Evolutionary conservation across 2,888 invertebrate genomes (phyloP).

Genomic region (Mellilla xanthometata): DNA sequence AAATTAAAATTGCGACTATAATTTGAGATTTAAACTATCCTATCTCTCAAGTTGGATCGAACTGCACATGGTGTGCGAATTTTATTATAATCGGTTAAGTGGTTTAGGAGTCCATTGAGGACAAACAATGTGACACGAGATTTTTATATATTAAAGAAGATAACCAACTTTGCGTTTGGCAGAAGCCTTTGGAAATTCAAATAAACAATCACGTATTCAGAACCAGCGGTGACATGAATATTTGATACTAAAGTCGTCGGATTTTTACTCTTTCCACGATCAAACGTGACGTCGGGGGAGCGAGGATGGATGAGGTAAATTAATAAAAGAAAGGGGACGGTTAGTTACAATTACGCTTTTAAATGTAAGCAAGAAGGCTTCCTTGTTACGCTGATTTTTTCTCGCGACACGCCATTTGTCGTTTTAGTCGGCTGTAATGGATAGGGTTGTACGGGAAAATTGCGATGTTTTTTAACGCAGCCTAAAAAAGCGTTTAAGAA

Average conservation of each 20-base stretch:
- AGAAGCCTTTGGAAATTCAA: slow-evolving; percentile 23
- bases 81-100: too few species aligned
- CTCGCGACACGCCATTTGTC: slow-evolving; percentile 78
- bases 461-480: not conserved
- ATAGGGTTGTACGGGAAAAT: slow-evolving; percentile 36
- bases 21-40: too few species aligned
- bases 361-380: slow-evolving; percentile 76
- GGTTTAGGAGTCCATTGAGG: too few species aligned
- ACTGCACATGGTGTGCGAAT: too few species aligned
- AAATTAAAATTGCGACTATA: too few species aligned
- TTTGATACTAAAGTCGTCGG: slow-evolving; percentile 54
- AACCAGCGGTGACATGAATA: slow-evolving; percentile 62
- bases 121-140: too few species aligned
- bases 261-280: slow-evolving; percentile 56
- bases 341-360: slow-evolving; percentile 82
- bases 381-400: slow-evolving; percentile 76
- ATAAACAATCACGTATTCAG: slow-evolving; percentile 45
- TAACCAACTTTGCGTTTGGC: too few species aligned
- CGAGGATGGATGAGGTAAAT: slow-evolving; percentile 76
- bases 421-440: slow-evolving; percentile 28
- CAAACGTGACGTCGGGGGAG: slow-evolving; percentile 59
- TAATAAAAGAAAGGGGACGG: slow-evolving; percentile 78
- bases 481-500: not conserved
- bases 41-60: too few species aligned
- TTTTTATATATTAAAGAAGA: too few species aligned